Conservation (phyloP, 2,888 invertebrate genomes). For the Trichopria drosophilae region DNA sequence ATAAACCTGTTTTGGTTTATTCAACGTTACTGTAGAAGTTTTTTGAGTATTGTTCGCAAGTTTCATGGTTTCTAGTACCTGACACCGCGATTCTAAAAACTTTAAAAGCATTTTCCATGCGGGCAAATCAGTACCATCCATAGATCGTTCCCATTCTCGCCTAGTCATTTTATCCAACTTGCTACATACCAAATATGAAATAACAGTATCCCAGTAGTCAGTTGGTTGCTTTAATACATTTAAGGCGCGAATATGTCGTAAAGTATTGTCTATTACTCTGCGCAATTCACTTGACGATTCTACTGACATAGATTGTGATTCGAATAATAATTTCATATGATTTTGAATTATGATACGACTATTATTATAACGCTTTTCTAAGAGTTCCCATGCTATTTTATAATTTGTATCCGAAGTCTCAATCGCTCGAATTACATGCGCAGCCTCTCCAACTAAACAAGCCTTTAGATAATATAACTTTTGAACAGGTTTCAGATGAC, state of each 20-base stretch:
- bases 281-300: conserved; percentile 16
- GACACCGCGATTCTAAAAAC: conserved; percentile 11
- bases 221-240: conserved; percentile 12
- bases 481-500: conserved; percentile 24
- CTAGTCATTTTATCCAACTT: conserved; percentile 18
- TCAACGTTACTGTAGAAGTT: not conserved
- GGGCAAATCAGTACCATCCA: conserved; percentile 2
- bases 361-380: conserved; percentile 22
- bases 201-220: conserved; percentile 11
- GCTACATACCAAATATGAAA: conserved; percentile 10
- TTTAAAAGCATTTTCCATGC: conserved; percentile 7
- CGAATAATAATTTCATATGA: conserved; percentile 25
- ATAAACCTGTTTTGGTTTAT: not conserved
- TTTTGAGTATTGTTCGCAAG: too few species aligned
- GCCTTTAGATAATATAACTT: conserved; percentile 31
- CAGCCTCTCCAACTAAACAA: conserved; percentile 20
- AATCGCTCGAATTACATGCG: conserved; percentile 21
- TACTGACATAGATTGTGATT: conserved; percentile 10
- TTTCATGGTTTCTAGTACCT: conserved; percentile 9
- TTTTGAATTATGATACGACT: conserved; percentile 20
- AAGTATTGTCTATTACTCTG: conserved; percentile 4
- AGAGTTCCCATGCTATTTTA: conserved; percentile 13
- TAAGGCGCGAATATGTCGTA: conserved; percentile 18
- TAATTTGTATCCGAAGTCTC: conserved; percentile 27
- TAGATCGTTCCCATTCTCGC: conserved; percentile 17